Conservation (phyloP, 2,113 vertebrate genomes). For the Aegotheles bennettii region DNA sequence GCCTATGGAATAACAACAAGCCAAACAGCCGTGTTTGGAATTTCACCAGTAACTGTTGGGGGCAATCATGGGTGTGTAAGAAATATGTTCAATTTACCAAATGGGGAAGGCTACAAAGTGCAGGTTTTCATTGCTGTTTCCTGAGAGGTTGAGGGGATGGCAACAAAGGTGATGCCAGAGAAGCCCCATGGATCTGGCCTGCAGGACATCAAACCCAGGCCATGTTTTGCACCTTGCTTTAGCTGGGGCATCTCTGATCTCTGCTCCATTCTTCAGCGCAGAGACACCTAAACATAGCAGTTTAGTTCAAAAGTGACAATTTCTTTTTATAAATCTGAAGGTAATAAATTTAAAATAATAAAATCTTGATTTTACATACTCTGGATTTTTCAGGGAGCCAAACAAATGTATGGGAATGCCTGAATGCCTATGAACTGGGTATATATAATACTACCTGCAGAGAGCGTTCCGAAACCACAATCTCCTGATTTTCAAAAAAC, state of each 20-base stretch:
- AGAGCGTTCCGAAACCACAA: background rate
- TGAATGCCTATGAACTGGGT: background rate
- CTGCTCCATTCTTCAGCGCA: background rate
- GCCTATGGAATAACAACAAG: background rate
- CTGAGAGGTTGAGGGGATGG: background rate
- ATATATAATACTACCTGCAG: no score
- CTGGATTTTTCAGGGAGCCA: background rate
- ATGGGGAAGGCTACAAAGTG: background rate
- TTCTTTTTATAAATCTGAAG: background rate
- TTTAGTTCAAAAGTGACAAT: background rate
- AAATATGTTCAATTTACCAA: accelerated
- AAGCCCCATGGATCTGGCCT: background rate
- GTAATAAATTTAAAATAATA: background rate
- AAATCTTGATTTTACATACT: background rate
- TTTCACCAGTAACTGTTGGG: background rate
- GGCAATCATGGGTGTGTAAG: background rate
- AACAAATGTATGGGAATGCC: background rate
- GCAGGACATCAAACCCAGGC: background rate
- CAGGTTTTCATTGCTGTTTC: background rate
- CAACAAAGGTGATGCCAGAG: background rate
- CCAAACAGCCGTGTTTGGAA: background rate
- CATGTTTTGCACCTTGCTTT: no score
- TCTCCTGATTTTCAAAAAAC: background rate
- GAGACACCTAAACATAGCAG: background rate
- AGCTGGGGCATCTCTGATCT: background rate